phyloP scores from a whole-genome alignment of 1,140 invertebrate genomes.

The Dendrolimus punctatus region DNA sequence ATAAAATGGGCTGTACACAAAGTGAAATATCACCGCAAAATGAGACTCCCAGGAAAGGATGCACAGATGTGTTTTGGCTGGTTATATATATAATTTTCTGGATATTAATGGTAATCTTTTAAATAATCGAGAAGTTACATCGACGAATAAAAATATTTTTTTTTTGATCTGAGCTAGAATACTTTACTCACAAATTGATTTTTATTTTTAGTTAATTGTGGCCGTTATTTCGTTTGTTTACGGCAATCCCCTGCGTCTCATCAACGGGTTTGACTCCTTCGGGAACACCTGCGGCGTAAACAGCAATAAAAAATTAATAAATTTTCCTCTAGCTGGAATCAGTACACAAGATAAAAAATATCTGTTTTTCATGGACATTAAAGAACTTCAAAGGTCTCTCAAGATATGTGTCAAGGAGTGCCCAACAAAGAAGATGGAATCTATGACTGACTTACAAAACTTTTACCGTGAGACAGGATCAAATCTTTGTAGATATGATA shows the following conservation, averaged over 20 bases:
- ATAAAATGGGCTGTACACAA: slow-evolving; percentile 57
- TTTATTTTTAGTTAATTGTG: slow-evolving; percentile 80
- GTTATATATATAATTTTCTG: slow-evolving; percentile 88
- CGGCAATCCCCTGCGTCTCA: slow-evolving; percentile 88
- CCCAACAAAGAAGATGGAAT: slow-evolving; percentile 78
- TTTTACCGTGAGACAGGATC: slow-evolving; percentile 83
- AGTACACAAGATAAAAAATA: slow-evolving; percentile 87
- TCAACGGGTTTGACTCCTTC: slow-evolving; percentile 96
- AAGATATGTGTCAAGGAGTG: slow-evolving; percentile 94
- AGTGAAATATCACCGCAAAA: slow-evolving; percentile 67
- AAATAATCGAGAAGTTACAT: too few relatives aligned
- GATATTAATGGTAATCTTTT: slow-evolving; percentile 85
- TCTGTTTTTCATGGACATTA: slow-evolving; percentile 89
- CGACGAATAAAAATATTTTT: too few relatives aligned
- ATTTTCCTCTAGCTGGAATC: slow-evolving; percentile 83
- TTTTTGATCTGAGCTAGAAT: not conserved
- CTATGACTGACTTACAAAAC: slow-evolving; percentile 78
- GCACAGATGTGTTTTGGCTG: slow-evolving; percentile 91
- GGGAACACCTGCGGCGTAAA: slow-evolving; percentile 95
- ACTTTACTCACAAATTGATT: slow-evolving; percentile 1
- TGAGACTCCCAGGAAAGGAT: slow-evolving; percentile 72
- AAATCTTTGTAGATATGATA: slow-evolving; percentile 81
- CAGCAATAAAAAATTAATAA: slow-evolving; percentile 81
- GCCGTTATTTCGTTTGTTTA: slow-evolving; percentile 91
- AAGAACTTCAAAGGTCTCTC: slow-evolving; percentile 81